Base-by-base conservation (phyloP, 2,797 vertebrate species). In the Microctenopoma steveboyesi region DNA sequence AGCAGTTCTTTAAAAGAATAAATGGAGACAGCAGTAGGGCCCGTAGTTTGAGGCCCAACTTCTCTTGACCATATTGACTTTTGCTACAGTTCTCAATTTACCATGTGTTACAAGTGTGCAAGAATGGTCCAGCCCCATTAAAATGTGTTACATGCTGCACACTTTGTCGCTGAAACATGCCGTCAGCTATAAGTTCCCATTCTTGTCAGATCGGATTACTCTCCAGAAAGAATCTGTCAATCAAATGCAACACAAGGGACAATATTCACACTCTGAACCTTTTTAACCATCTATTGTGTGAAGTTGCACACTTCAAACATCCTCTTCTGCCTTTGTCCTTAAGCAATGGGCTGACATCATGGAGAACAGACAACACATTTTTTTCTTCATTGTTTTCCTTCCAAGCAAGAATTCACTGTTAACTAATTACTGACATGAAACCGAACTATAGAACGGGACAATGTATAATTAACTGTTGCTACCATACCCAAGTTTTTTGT, bases 231-330 rank as follows among this genome's bases (percentile, higher is more conserved):
- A 58, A 43, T 42, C 73, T 56, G 69, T 80, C 81, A 74, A 62
- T 89, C 81, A 82, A 82, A 64, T 14, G 16, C 52, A 72, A 60
- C 68, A 77, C 63, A 59, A 39, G 49, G 62, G 63, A 53, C 56
- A 69, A 80, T 74, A 65, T 81, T 85, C 69, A 27, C 73, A 82
- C 67, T 78, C 5, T 74, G 30, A 76, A 76, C n/a, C 69, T 69
- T 65, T 79, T 78, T 63, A 66, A 81, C 33, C 61, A 42, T 56
- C 30, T 77, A 83, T 79, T 79, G 64, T 78, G 64, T 75, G 54
- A 74, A 79, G 64, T 65, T 58, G 69, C 30, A 73, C 53, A 55
- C 70, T 72, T 84, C 63, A 79, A 74, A 82, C 70, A 52, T 70
- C 49, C 37, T 35, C 57, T 61, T 62, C 62, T 50, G 16, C 58